Base-by-base conservation (phyloP, 2,888 invertebrate genomes). In the Andrena flavipes region DNA sequence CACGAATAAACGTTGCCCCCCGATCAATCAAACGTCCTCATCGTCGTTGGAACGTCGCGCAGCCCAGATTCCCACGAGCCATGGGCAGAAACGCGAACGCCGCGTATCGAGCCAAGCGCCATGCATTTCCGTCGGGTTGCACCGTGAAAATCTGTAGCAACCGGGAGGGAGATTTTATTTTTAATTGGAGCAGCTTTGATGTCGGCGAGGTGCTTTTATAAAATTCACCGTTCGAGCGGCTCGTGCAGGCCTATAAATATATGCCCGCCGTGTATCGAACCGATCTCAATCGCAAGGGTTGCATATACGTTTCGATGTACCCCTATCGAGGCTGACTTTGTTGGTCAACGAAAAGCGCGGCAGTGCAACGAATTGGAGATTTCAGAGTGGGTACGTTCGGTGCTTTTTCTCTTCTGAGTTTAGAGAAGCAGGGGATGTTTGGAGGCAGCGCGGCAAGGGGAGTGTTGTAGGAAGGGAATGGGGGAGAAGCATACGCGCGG, bases 191-290 rank as follows among this genome's bases (percentile, higher is more conserved):
- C 56, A 35, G 63, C 63, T 76, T 64, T 72, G 67, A 71, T 54
- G 71, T 68, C 59, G 33, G 6, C 35, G 35, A 13, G 62, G 42
- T 56, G 42, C 30, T 63, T 75, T 70, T 60, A 74, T 67, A 64
- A 80, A 76, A 76, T 76, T 76, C 72, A 72, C 30, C 64, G 69
- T 69, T 48, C 81, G 76, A 64, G 56, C 33, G 56, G 62, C 70
- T 68, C 67, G 70, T 42, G 35, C 65, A 29, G 2, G 30, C 51
- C 49, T 65, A 76, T 60, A 60, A 72, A 69, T 80, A 72, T 48
- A 29, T 23, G 23, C 54, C 13, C 33, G 13, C 23, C 23, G 30
- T 20, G 63, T 56, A 49, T 74, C 74, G 63, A 69, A 49, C 63
- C 69, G 23, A 26, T 64, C 54, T 64, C 64, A 26, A 64, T 64